A percentile compares a stretch with the other conserved stretches of the same genome.
These are phyloP conservation scores for Jaculus jaculus DNA, from an alignment of 2,113 vertebrate species.

Conservation along the genomic window DNA sequence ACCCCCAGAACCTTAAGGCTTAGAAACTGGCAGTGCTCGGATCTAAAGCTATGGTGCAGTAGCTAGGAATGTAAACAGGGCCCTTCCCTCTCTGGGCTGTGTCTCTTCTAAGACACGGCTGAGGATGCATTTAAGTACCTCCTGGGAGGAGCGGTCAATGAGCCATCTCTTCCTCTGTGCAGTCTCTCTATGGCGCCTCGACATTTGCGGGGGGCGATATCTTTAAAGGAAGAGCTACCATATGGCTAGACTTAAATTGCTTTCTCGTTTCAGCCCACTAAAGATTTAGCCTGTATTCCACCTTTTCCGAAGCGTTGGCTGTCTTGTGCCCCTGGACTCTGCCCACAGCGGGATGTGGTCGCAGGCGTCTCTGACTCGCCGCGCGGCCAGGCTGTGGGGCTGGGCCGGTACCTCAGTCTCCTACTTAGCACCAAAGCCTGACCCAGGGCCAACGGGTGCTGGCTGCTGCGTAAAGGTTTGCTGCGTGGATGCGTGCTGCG, in stretches of 20 bases:
- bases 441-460: neutral
- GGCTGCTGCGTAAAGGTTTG: slow-evolving; percentile 41
- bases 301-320: neutral
- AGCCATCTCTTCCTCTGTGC: neutral
- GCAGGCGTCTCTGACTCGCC: neutral
- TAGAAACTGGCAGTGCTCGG: neutral
- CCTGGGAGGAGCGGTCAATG: neutral
- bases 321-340: slow-evolving; percentile 35
- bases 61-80: neutral
- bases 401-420: neutral
- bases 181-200: neutral
- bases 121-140: neutral
- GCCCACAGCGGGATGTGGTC: slow-evolving; percentile 13
- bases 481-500: neutral
- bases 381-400: neutral
- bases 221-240: neutral
- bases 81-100: neutral
- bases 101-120: neutral
- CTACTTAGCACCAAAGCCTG: neutral
- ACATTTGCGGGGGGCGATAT: neutral
- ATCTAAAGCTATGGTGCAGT: neutral
- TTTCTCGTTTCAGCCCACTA: slow-evolving; percentile 48
- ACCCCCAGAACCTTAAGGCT: neutral
- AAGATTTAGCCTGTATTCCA: neutral
- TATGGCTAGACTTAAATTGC: slow-evolving; percentile 42